Evolutionary conservation across 2,888 invertebrate genomes (phyloP).

Genomic region (Rhamnusium bicolor): DNA sequence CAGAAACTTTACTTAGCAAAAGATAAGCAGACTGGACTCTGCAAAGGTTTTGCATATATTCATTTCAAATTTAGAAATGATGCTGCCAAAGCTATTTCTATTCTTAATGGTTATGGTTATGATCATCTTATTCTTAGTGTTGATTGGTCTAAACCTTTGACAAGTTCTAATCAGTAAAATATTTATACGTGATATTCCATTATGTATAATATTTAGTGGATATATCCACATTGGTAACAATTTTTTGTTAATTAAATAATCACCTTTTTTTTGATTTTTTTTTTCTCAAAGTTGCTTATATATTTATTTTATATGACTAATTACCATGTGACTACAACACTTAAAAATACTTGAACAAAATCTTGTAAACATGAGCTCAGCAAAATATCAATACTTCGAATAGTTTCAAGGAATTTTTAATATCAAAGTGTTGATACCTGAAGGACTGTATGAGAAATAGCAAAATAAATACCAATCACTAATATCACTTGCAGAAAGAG

Average conservation of each 20-base stretch:
- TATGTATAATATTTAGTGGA: neutral
- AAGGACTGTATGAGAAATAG: too few relatives aligned
- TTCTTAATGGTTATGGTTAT: conserved; percentile 94
- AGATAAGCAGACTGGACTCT: conserved; percentile 89
- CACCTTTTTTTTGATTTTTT: neutral
- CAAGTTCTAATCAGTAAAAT: conserved; percentile 43
- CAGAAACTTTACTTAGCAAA: conserved; percentile 96
- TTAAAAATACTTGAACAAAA: too few relatives aligned
- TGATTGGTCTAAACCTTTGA: conserved; percentile 95
- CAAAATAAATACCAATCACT: too few relatives aligned
- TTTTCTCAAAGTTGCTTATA: too few relatives aligned
- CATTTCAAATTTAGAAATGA: conserved; percentile 94
- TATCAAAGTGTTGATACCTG: too few relatives aligned
- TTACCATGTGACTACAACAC: too few relatives aligned
- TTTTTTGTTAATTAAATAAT: conserved; percentile 15
- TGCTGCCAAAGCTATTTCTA: conserved; percentile 92
- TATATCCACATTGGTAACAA: neutral
- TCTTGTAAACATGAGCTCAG: too few relatives aligned
- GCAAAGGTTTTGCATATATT: conserved; percentile 98
- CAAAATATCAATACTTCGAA: too few relatives aligned
- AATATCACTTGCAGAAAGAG: too few relatives aligned
- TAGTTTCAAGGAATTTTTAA: too few relatives aligned
- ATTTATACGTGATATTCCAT: too few relatives aligned
- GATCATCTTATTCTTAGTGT: conserved; percentile 98
- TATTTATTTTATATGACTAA: too few relatives aligned